These are phyloP conservation scores for Nautilus pompilius DNA, from an alignment of 1,140 invertebrate species.

Conservation along the genomic window DNA sequence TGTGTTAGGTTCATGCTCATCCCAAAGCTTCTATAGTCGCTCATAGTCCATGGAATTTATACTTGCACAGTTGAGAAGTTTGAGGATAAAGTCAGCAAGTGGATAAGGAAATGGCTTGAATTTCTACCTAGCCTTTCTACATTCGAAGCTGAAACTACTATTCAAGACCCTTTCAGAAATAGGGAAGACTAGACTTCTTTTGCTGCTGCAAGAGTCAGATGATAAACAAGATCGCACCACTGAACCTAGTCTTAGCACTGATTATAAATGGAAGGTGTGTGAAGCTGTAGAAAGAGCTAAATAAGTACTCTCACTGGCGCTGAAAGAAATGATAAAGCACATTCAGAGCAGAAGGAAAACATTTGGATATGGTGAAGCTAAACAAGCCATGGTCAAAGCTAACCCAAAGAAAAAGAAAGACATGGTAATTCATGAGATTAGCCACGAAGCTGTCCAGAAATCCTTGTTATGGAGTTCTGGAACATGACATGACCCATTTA, in stretches of 20 bases:
- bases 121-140: no score
- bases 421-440: not conserved
- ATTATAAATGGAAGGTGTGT: not conserved
- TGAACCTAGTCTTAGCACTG: not conserved
- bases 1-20: no score
- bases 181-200: not conserved
- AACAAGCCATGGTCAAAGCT: no score
- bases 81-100: no score
- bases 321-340: not conserved
- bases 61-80: no score
- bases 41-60: no score
- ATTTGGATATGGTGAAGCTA: not conserved
- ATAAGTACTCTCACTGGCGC: not conserved
- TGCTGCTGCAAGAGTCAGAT: not conserved
- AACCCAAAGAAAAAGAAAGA: no score
- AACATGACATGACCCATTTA: not conserved
- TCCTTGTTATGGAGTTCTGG: not conserved
- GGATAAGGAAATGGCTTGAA: no score
- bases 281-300: not conserved
- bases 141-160: not conserved
- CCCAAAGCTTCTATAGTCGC: no score
- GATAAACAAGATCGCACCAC: not conserved
- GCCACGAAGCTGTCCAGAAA: not conserved
- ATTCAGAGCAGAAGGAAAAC: not conserved
- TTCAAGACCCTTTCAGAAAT: not conserved